A percentile compares a stretch with the other conserved stretches of the same genome.
Evolutionary conservation across 2,797 vertebrate species (phyloP).

Genomic region (Philypnodon macrostomus): DNA sequence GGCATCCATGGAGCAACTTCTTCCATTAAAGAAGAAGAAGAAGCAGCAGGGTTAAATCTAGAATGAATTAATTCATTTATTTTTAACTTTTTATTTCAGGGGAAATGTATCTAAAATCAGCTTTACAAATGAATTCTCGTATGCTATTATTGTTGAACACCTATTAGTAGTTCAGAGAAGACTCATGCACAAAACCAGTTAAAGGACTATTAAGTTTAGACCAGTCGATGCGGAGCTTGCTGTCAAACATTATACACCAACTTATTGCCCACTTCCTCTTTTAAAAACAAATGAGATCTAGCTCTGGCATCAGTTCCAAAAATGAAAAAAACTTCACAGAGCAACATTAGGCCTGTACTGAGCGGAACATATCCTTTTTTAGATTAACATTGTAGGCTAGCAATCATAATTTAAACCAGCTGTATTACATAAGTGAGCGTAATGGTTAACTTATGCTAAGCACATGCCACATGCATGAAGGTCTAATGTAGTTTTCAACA

Average conservation of each 20-base stretch:
- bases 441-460: constrained; percentile 15
- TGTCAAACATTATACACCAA: no score
- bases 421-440: background rate
- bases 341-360: constrained; percentile 5
- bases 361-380: background rate
- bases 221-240: no score
- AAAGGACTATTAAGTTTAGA: no score
- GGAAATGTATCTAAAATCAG: no score
- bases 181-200: background rate
- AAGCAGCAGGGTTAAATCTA: background rate
- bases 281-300: background rate
- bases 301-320: constrained; percentile 1
- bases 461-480: constrained; percentile 13
- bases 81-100: background rate
- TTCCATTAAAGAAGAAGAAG: background rate
- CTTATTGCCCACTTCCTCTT: background rate
- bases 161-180: no score
- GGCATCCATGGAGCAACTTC: background rate
- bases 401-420: background rate
- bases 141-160: no score
- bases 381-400: background rate
- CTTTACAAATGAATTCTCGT: no score
- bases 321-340: constrained; percentile 1
- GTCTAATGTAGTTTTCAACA: no score
- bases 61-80: no score